These are phyloP conservation scores for Drosophila simulans DNA, from an alignment of 1,140 invertebrate genomes.

Conservation along the genomic window DNA sequence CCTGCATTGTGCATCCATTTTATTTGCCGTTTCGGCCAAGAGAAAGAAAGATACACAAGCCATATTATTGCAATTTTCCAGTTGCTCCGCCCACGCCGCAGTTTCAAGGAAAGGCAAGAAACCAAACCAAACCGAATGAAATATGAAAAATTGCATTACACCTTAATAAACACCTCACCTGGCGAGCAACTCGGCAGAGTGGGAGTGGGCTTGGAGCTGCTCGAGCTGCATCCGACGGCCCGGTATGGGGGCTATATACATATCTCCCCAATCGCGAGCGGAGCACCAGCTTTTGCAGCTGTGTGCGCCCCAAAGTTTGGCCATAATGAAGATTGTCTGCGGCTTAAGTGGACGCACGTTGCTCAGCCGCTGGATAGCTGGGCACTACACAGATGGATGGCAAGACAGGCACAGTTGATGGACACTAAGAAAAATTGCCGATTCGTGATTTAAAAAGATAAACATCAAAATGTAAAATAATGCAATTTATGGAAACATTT, in stretches of 20 bases:
- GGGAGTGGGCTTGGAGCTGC: slow-evolving; percentile 27
- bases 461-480: too few species aligned
- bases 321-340: slow-evolving; percentile 83
- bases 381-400: slow-evolving; percentile 1
- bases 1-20: slow-evolving; percentile 78
- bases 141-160: slow-evolving; percentile 83
- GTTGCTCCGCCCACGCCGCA: slow-evolving; percentile 75
- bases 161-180: slow-evolving; percentile 83
- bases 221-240: background rate
- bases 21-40: slow-evolving; percentile 56
- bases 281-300: slow-evolving; percentile 49
- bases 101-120: slow-evolving; percentile 23
- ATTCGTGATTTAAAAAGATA: too few species aligned
- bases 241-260: slow-evolving; percentile 32
- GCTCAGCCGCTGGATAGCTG: slow-evolving; percentile 35
- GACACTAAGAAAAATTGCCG: slow-evolving; percentile 1
- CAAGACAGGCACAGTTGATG: slow-evolving; percentile 14
- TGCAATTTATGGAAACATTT: too few species aligned
- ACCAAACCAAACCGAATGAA: slow-evolving; percentile 57
- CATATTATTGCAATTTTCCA: slow-evolving; percentile 84
- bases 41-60: slow-evolving; percentile 66
- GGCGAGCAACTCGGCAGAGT: slow-evolving; percentile 34
- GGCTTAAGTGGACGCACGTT: slow-evolving; percentile 80
- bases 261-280: slow-evolving; percentile 46
- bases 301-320: slow-evolving; percentile 69